Evolutionary conservation across 1,140 invertebrate genomes (phyloP), one percentile per base, ranked within the genome.

Genomic region (Zaprionus tsacasi): DNA sequence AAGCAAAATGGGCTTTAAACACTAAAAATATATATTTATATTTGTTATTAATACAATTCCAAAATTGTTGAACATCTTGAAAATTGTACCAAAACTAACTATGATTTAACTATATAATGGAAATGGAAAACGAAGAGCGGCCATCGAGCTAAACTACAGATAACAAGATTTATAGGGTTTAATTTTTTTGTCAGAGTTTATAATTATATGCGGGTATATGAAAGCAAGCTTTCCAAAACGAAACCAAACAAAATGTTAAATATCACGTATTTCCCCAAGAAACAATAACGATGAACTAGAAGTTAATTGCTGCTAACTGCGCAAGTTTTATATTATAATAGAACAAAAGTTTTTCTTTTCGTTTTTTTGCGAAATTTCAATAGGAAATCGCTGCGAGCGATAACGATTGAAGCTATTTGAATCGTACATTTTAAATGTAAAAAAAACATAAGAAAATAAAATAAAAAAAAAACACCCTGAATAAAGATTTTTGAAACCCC

Each of bases 361-460:
- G 36, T 67, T 52, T 58, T 68, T 13, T 43, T 63, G 40, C 21
- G n/a, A 58, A 36, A 50, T 11, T 50, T 66, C 64, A 60, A 72
- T 54, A 65, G 57, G 8, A n/a, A 50, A 50, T n/a, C 56, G 48
- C 70, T 72, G 15, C 64, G 70, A 67, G 70, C 48, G 64, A 15
- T 12, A 17, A 33, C 27, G 33, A 59, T 58, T 55, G 25, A 69
- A 60, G 52, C 54, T 83, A 76, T 89, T 81, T 76, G 43, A 77
- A 73, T 78, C 79, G 67, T 74, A 79, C 79, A 87, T 82, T 90
- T 91, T 66, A 78, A 88, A 88, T 81, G 85, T 89, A 78, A 81
- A 81, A 70, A 50, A 65, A 58, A 70, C 68, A 21, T 2, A 21
- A 79, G 60, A 38, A 27, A 57, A 65, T 70, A 67, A 67, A 59